Percentiles rank a stretch among this genome's conserved stretches.
These are phyloP conservation scores for Astropecten irregularis DNA, from an alignment of 53 echinoderm and acorn worm species.

Conservation along the genomic window DNA sequence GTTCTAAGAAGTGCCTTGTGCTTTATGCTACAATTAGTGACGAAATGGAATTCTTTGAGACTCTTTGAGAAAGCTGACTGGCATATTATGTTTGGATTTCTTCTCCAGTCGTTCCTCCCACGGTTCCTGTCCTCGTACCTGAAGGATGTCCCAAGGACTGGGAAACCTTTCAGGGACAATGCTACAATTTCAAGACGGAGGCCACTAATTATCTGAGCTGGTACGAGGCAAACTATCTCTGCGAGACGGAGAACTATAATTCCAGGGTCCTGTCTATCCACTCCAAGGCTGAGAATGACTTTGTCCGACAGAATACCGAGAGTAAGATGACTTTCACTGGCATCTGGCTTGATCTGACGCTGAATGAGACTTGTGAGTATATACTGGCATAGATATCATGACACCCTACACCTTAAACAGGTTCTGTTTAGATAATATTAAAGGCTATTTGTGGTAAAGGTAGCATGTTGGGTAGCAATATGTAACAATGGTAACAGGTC, in stretches of 20 bases:
- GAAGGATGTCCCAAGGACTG: constrained; percentile 47
- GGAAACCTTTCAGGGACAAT: constrained; percentile 36
- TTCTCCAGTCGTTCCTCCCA: constrained; percentile 35
- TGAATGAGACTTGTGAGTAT: not conserved
- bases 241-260: constrained; percentile 20
- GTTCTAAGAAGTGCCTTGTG: too few species aligned
- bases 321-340: not conserved
- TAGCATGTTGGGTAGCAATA: too few species aligned
- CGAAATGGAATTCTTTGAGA: too few species aligned
- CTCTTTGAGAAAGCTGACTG: too few species aligned
- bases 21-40: not conserved
- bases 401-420: too few species aligned
- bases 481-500: too few species aligned
- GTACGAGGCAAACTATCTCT: constrained; percentile 55
- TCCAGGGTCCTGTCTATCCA: constrained; percentile 76
- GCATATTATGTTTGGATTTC: not conserved
- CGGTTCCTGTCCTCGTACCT: constrained; percentile 42
- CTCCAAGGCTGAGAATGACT: constrained; percentile 75
- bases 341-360: constrained; percentile 11
- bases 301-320: constrained; percentile 4
- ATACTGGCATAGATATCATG: too few species aligned
- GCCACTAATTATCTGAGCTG: constrained; percentile 21
- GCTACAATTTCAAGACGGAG: constrained; percentile 57
- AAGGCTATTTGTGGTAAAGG: too few species aligned
- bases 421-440: too few species aligned